Evolutionary conservation across 1,140 invertebrate genomes (phyloP), one percentile per base, ranked within the genome.

Genomic region (Cheumatopsyche charites): DNA sequence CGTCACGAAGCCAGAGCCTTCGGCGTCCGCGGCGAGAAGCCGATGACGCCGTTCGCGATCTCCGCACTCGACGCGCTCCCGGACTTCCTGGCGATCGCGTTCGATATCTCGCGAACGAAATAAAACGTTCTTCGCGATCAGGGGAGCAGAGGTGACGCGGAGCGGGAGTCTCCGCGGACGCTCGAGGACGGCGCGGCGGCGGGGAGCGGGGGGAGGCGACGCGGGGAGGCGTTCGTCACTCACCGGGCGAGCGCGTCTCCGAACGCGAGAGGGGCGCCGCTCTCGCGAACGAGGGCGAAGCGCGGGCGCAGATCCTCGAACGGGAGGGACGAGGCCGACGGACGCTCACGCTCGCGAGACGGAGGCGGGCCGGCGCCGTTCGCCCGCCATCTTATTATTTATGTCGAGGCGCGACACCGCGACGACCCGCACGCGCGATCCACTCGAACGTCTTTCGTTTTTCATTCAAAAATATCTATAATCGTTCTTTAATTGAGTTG

Each of bases 311-410:
- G n/a, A n/a, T n/a, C n/a, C n/a, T n/a, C n/a, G n/a, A n/a, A n/a
- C n/a, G 12, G 61, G 12, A 6, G 21, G 4, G 4, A 13, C 13
- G 11, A 62, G 21, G 6, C 6, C 12, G 61, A 26, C 61, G 61
- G 61, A 42, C n/a, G 21, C 29, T n/a, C 11, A 6, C 17, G 26
- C 29, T 36, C 29, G 29, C 29, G 29, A 36, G 29, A n/a, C n/a
- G n/a, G 45, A 26, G 67, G 41, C 3, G 47, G 67, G 13, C 41
- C 47, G 41, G 43, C 26, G 68, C 45, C 61, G 66, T 47, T 19
- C 78, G 79, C 76, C 81, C 82, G 83, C 83, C 82, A 85, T 85
- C 82, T 85, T 85, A 81, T 85, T 84, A 80, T 83, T 84, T 85
- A 83, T 85, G 83, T 75, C 71, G 73, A 70, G 58, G 58, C 13